Conservation (phyloP, 2,888 invertebrate genomes). For the Aporophyla nigra region DNA sequence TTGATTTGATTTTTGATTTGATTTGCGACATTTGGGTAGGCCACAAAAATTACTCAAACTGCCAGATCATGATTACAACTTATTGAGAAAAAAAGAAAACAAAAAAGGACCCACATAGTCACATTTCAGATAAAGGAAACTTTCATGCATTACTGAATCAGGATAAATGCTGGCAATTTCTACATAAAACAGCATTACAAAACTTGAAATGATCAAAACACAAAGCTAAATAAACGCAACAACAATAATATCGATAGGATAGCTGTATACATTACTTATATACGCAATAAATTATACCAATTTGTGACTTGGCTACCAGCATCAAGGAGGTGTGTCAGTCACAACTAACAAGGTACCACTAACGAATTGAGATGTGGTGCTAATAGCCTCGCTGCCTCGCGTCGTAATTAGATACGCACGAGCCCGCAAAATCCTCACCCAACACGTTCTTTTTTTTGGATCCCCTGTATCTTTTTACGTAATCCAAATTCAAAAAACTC, state of each 20-base stretch:
- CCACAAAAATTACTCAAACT: too few relatives aligned
- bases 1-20: too few relatives aligned
- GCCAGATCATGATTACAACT: too few relatives aligned
- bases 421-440: background rate
- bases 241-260: background rate
- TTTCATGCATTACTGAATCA: background rate
- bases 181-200: background rate
- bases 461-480: conserved; percentile 19
- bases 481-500: conserved; percentile 32
- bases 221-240: background rate
- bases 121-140: background rate
- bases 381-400: conserved; percentile 13
- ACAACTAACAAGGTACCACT: conserved; percentile 9
- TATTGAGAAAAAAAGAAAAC: too few relatives aligned
- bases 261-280: background rate
- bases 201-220: background rate
- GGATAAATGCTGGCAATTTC: background rate
- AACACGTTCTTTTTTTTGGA: background rate
- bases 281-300: background rate
- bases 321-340: conserved; percentile 8
- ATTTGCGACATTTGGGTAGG: too few relatives aligned
- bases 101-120: too few relatives aligned
- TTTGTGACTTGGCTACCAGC: conserved; percentile 1
- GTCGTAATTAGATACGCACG: conserved; percentile 4
- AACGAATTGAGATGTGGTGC: conserved; percentile 22